Base-by-base conservation (phyloP, 2,113 vertebrate species). In the Acanthochromis polyacanthus region DNA sequence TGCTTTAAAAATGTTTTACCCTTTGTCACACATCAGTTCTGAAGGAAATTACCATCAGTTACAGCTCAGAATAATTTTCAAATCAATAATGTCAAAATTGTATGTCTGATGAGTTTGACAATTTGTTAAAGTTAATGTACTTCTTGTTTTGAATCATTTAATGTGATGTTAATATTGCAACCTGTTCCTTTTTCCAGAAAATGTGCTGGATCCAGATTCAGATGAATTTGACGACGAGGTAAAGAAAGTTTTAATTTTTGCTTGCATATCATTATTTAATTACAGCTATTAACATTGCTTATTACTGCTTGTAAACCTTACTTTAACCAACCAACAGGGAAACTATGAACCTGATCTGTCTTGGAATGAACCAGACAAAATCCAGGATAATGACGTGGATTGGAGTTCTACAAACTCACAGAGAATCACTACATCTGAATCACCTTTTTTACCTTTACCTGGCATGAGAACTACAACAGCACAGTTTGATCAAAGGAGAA, bases 191-290 rank as follows among this genome's bases (percentile, higher is more conserved):
- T 65, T 91, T 90, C n/a, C 88, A 95, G 94, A 91, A 72, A 72
- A 84, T 36, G 10, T 46, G 25, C 55, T 78, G 68, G 79, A 89
- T 71, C 82, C 82, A 38, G 77, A 80, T 58, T 71, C 66, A 12
- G 71, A 88, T 78, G 80, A 93, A n/a, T 90, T 86, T 84, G 80
- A 90, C 2, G 71, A 85, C 10, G 90, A 93, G 66, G 93, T 94
- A 86, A 91, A 57, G 0, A 52, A 43, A 6, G 1, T 2, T 50
- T 25, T 16, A n/a, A 22, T 15, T 50, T 15, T 50, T 55, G 10
- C 12, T 67, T 20, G 4, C 17, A 11, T 11, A 1, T 16, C 45
- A 10, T 43, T 20, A 28, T 48, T 25, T 3, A 17, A 0, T 58
- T n/a, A 17, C 0, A 63, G 10, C 5, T 40, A 8, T 30, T 10